Percentiles rank a stretch among this genome's conserved stretches.
These are phyloP conservation scores for Calameuta pallipes DNA, from an alignment of 2,888 invertebrate genomes.

Conservation along the genomic window DNA sequence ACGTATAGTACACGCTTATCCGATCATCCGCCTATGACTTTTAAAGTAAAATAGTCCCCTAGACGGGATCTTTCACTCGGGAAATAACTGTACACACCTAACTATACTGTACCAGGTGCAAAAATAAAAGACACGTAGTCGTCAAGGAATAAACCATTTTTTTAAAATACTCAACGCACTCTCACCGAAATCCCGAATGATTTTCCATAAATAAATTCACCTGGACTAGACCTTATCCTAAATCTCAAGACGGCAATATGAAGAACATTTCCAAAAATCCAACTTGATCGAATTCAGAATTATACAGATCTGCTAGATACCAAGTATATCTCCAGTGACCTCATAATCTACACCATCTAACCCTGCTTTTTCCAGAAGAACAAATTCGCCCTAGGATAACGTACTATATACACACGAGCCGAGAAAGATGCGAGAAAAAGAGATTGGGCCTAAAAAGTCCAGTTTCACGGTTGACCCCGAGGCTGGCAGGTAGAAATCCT, in stretches of 20 bases:
- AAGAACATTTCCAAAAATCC: not conserved
- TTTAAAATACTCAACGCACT: not conserved
- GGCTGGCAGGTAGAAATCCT: not conserved
- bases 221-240: too few species aligned
- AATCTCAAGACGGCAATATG: too few species aligned
- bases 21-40: too few species aligned
- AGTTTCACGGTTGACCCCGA: not conserved
- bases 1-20: too few species aligned
- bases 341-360: not conserved
- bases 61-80: too few species aligned
- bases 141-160: not conserved
- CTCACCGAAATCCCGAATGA: too few species aligned
- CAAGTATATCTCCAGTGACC: not conserved
- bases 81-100: too few species aligned
- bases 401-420: too few species aligned
- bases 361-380: not conserved
- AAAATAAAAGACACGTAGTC: not conserved
- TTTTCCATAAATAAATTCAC: too few species aligned
- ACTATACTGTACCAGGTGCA: not conserved
- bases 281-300: not conserved
- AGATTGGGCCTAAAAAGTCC: not conserved
- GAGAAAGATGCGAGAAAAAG: too few species aligned
- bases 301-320: not conserved
- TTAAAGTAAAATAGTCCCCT: too few species aligned
- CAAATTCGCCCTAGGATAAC: too few species aligned